Evolutionary conservation across 1,140 invertebrate genomes (phyloP), one percentile per base, ranked within the genome.

Genomic region (Drosophila trapezifrons): DNA sequence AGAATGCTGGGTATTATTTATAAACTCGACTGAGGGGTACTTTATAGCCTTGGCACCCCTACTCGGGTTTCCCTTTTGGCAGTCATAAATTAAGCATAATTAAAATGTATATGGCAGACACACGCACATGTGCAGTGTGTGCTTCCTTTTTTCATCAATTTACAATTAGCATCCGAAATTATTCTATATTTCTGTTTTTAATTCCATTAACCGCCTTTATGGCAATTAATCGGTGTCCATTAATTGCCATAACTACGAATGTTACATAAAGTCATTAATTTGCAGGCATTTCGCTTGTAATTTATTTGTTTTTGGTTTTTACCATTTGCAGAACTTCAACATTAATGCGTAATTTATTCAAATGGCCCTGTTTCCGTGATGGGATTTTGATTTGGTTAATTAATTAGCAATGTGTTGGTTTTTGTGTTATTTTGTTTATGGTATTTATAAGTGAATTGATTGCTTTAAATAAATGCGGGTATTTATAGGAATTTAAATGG

Each of bases 11-110:
- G 27, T 40, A 52, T 45, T 65, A 45, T 45, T 54, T 45, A 67
- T 55, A 35, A 15, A 27, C 57, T 46, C 25, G 15, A 20, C 17
- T 32, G 18, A 8, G 13, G 25, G 45, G 27, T 38, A 57, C 56
- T 35, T 35, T 8, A 17, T 47, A 46, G 35, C 18, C 52, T n/a
- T 27, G 42, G 56, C 27, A 25, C n/a, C 15, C 15, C 20, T 15
- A 13, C 25, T 46, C 38, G 29, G 25, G 49, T 73, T 32, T 42
- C 57, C 57, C 67, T 47, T 77, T 76, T 69, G 69, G 49, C 57
- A 65, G 78, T 59, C 69, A 78, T 85, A 87, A 87, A 87, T 87
- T 76, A 78, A 57, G 60, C 55, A 62, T 87, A 78, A 86, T 82
- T 86, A 78, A 85, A 82, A 82, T 86, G 74, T 81, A 75, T 81